Conservation (phyloP, 2,797 vertebrate species). For the Staurois parvus region DNA sequence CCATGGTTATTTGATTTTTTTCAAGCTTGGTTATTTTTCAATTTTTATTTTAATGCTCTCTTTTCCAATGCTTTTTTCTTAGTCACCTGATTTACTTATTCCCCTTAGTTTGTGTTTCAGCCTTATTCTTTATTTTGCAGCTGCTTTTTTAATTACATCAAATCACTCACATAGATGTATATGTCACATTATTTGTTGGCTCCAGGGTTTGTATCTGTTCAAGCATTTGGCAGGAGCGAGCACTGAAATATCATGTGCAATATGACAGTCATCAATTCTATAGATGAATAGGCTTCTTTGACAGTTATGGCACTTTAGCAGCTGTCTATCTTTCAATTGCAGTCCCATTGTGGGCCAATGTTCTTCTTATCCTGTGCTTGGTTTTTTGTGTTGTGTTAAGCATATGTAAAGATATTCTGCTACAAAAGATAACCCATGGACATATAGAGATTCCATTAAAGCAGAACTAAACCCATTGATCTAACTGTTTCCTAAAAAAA, state of each 20-base stretch:
- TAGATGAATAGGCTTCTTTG: constrained; percentile 22
- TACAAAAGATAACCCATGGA: not conserved
- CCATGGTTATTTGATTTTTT: too few species aligned
- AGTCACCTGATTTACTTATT: not conserved
- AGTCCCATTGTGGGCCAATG: constrained; percentile 16
- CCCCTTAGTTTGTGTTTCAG: too few species aligned
- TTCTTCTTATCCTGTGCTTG: not conserved
- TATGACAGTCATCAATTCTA: constrained; percentile 20
- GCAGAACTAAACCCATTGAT: too few species aligned
- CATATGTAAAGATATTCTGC: not conserved
- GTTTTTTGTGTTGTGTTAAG: not conserved
- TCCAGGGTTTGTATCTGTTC: constrained; percentile 21
- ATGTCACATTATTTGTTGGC: not conserved
- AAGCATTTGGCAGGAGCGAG: constrained; percentile 12
- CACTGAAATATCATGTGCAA: constrained; percentile 1
- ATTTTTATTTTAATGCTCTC: not conserved
- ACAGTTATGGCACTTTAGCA: constrained; percentile 42
- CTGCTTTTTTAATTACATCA: constrained; percentile 2
- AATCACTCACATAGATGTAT: not conserved
- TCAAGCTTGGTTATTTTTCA: too few species aligned
- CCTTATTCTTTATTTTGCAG: not conserved
- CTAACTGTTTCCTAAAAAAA: too few species aligned
- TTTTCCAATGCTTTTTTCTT: not conserved
- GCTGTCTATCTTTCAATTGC: constrained; percentile 16
- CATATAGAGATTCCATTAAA: not conserved